Evolutionary conservation across 2,888 invertebrate genomes (phyloP).

Genomic region (Diplazon laetatorius): DNA sequence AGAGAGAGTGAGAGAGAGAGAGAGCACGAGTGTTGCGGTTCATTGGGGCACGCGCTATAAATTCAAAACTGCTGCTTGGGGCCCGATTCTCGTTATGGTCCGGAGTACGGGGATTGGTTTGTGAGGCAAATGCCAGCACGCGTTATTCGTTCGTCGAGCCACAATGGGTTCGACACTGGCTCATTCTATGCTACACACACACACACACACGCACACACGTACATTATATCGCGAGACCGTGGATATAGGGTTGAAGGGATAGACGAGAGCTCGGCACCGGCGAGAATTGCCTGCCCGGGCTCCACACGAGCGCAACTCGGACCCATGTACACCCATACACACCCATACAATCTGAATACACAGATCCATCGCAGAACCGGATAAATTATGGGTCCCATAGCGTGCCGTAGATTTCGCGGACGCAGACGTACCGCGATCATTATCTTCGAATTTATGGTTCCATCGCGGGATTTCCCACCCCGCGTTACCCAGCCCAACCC

Average conservation of each 20-base stretch:
- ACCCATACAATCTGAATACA: constrained; percentile 62
- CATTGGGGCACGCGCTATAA: constrained; percentile 62
- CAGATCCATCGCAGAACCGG: constrained; percentile 73
- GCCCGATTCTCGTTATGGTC: constrained; percentile 41
- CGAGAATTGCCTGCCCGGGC: constrained; percentile 39
- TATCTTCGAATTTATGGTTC: constrained; percentile 81
- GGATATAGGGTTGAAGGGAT: constrained; percentile 42
- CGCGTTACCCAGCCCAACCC: constrained; percentile 14
- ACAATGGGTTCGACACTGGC: constrained; percentile 1
- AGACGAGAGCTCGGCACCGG: constrained; percentile 43
- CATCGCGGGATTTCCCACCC: constrained; percentile 67
- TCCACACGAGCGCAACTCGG: constrained; percentile 50
- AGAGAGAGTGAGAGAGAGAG: constrained; percentile 5
- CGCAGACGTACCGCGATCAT: constrained; percentile 82
- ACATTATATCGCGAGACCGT: constrained; percentile 52
- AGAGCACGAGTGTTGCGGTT: constrained; percentile 23
- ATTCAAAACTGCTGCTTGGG: constrained; percentile 57
- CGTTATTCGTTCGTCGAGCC: constrained; percentile 25
- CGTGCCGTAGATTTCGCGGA: constrained; percentile 80
- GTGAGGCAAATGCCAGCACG: constrained; percentile 1
- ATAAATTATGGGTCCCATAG: constrained; percentile 82
- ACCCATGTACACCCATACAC: too few relatives aligned
- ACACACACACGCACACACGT: constrained; percentile 33
- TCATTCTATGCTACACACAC: constrained; percentile 28
- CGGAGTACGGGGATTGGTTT: constrained; percentile 22